Conservation (phyloP, 2,888 invertebrate species). For the Hofmannophila pseudospretella region DNA sequence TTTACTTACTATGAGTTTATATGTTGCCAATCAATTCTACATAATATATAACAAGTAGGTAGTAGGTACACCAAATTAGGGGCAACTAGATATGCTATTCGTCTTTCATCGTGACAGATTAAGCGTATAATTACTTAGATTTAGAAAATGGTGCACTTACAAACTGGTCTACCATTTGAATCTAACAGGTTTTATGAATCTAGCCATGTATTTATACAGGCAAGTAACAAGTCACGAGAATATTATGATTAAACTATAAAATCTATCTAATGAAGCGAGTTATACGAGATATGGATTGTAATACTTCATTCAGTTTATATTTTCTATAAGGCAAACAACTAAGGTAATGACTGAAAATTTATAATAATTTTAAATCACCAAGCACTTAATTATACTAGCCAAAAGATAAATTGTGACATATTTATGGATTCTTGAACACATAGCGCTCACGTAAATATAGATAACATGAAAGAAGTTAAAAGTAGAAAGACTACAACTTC, state of each 20-base stretch:
- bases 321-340: conserved; percentile 8
- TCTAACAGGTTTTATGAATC: conserved; percentile 1
- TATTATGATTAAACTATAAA: conserved; percentile 17
- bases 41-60: too few relatives aligned
- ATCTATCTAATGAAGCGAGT: conserved; percentile 14
- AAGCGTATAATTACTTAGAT: neutral
- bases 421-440: too few relatives aligned
- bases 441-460: too few relatives aligned
- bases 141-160: neutral
- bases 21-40: too few relatives aligned
- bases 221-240: conserved; percentile 14
- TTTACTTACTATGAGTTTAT: too few relatives aligned
- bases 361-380: too few relatives aligned
- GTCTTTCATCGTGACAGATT: neutral
- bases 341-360: too few relatives aligned
- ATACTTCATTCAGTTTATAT: conserved; percentile 1
- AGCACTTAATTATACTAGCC: too few relatives aligned
- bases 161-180: neutral
- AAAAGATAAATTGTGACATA: too few relatives aligned
- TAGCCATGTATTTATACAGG: conserved; percentile 7
- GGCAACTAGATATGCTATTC: neutral
- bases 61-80: too few relatives aligned
- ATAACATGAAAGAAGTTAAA: too few relatives aligned
- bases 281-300: conserved; percentile 1
- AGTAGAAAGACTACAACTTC: too few relatives aligned